Evolutionary conservation across 2,797 vertebrate species (phyloP).

Genomic region (Syncerus caffer): DNA sequence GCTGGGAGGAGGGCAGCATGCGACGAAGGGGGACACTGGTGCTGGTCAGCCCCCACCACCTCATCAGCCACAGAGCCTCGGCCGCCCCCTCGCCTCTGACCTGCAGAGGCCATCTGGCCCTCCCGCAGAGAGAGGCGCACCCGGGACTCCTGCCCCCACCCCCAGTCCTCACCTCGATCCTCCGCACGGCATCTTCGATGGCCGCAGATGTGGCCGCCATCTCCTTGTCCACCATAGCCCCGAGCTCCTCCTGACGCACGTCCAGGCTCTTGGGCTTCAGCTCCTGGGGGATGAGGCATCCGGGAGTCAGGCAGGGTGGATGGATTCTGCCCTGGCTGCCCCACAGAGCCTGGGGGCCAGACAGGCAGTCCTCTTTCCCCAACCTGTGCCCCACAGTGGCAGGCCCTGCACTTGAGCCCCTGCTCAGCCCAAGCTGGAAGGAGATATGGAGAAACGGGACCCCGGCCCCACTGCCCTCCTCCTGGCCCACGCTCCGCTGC

Average conservation of each 20-base stretch:
- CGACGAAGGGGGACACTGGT: fast-evolving
- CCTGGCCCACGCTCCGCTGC: fast-evolving
- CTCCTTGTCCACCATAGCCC: constrained; percentile 98
- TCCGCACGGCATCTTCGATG: constrained; percentile 94
- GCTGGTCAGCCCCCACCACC: not conserved
- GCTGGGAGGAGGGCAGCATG: not conserved
- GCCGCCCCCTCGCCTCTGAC: not conserved
- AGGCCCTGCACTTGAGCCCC: fast-evolving
- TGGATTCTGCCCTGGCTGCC: fast-evolving
- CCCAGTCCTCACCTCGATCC: constrained; percentile 89
- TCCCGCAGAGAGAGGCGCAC: fast-evolving
- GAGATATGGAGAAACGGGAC: fast-evolving
- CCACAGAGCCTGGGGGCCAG: not conserved
- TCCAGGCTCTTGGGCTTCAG: constrained; percentile 94
- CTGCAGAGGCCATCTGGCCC: fast-evolving
- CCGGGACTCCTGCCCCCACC: fast-evolving
- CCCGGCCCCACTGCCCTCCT: fast-evolving
- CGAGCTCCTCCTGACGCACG: constrained; percentile 93
- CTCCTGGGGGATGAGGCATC: constrained; percentile 82
- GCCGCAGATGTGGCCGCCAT: constrained; percentile 95
- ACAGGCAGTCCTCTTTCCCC: not conserved
- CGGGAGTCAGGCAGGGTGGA: not conserved
- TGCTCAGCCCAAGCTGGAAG: not conserved
- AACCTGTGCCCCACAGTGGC: fast-evolving
- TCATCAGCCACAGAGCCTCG: fast-evolving